A percentile compares a stretch with the other conserved stretches of the same genome.
These are phyloP conservation scores for Leucosticte australis DNA, from an alignment of 2,113 vertebrate genomes.

Conservation along the genomic window DNA sequence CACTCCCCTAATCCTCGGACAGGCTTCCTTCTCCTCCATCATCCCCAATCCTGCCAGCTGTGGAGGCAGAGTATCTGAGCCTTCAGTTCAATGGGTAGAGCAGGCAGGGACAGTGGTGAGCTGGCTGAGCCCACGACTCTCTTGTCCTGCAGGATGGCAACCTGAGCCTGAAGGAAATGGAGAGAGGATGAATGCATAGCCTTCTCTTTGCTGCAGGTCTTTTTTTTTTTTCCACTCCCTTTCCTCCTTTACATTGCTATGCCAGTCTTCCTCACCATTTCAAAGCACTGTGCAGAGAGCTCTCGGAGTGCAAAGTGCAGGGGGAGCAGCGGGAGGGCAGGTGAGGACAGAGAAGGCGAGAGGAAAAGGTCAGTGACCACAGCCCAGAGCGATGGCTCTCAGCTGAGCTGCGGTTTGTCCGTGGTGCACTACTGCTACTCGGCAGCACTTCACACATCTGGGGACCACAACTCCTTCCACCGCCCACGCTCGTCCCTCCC, in stretches of 20 bases:
- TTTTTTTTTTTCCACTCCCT: not conserved
- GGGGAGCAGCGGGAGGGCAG: slow-evolving; percentile 4
- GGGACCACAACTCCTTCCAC: slow-evolving; percentile 62
- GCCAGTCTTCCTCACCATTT: not conserved
- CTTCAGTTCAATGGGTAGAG: not conserved
- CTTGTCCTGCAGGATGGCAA: not conserved
- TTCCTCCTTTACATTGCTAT: not conserved
- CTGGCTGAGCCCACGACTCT: not conserved
- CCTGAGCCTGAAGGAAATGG: not conserved
- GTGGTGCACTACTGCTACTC: not conserved
- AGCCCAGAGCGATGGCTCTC: slow-evolving; percentile 1
- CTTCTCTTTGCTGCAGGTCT: not conserved
- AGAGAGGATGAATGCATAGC: not conserved
- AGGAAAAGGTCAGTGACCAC: slow-evolving; percentile 61
- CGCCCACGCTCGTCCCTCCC: slow-evolving; percentile 9
- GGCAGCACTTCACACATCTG: slow-evolving; percentile 51
- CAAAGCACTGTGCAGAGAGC: not conserved
- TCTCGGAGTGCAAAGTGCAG: not conserved
- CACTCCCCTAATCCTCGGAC: not conserved
- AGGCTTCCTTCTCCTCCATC: not conserved
- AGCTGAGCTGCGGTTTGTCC: not conserved
- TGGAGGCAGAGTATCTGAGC: not conserved
- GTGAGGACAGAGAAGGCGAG: slow-evolving; percentile 9
- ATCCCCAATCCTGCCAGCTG: not conserved
- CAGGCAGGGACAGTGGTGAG: not conserved